Evolutionary conservation across 1,140 invertebrate species (phyloP), one percentile per base, ranked within the genome.

Genomic region (Acromyrmex echinatior): DNA sequence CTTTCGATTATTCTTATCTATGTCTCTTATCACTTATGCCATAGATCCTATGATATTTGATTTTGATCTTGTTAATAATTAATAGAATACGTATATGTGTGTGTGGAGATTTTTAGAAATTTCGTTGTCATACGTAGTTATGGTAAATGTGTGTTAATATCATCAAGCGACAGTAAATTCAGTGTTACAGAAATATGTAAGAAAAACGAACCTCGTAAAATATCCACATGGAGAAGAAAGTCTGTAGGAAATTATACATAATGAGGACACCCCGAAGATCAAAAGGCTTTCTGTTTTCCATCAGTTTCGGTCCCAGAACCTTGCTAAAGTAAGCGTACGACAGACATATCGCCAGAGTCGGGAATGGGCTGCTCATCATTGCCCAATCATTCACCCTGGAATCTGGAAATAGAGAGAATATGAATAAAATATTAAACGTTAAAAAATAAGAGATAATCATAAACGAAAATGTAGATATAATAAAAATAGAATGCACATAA

Each of bases 321-420:
- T 97, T 98, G 70, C 98, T 97, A 92, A 98, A 98, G 93, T 98
- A 98, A 65, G 97, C 98, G 95, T 98, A 99, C 88, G 96, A 97
- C 63, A 99, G 88, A 95, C 98, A 99, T 89, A 98, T 97, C 25
- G 96, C 95, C 39, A 99, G 93, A 3, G 99, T 99, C 21, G 99
- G 98, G 91, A 98, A 96, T n/a, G 98, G 98, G 86, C 98, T 98
- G 76, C 97, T 97, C 97, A 99, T 98, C 96, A 99, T 97, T n/a
- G 97, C 95, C 98, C 98, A 99, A 91, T 97, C 97, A 84, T 97
- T 97, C 49, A 99, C 98, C 87, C 99, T 96, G 31, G 98, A 97
- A 97, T 99, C 98, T 98, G 96, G 4, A 95, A 96, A 91, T 87
- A 93, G 92, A 76, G 21, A 88, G 9, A 73, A 12, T 62, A 62